Evolutionary conservation across 92 coral and sea anemone genomes (phyloP).

Genomic region (Pocillopora meandrina): DNA sequence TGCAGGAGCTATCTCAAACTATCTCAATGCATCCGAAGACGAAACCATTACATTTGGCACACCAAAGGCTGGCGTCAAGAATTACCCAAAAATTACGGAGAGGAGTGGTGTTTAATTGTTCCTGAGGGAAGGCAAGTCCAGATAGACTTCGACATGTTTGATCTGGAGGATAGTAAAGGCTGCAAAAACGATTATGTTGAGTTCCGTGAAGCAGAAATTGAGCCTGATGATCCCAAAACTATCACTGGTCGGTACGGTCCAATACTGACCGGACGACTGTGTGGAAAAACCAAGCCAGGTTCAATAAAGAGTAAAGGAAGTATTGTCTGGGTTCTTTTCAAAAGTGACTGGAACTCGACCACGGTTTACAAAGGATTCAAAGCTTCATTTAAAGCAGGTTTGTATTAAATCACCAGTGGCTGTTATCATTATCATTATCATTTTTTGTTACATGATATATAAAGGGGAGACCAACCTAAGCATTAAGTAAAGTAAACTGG

Average conservation of each 20-base stretch:
- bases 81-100: not conserved
- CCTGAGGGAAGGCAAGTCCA: constrained; percentile 20
- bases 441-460: no score
- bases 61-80: not conserved
- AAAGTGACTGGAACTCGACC: not conserved
- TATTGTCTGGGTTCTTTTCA: constrained; percentile 19
- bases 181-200: constrained; percentile 25
- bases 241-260: not conserved
- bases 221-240: not conserved
- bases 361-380: constrained; percentile 26
- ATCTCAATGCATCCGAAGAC: constrained; percentile 24
- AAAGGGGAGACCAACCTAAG: no score
- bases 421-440: no score
- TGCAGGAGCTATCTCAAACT: not conserved
- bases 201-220: not conserved
- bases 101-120: constrained; percentile 23
- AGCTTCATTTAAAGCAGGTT: constrained; percentile 31
- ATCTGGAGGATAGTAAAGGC: constrained; percentile 14
- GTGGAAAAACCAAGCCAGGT: not conserved
- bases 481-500: no score
- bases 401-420: not conserved
- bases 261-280: not conserved
- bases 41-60: constrained; percentile 23
- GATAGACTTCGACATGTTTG: constrained; percentile 13
- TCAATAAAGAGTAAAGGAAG: constrained; percentile 1